Evolutionary conservation across 1,140 invertebrate species (phyloP).

Genomic region (Nasonia vitripennis): DNA sequence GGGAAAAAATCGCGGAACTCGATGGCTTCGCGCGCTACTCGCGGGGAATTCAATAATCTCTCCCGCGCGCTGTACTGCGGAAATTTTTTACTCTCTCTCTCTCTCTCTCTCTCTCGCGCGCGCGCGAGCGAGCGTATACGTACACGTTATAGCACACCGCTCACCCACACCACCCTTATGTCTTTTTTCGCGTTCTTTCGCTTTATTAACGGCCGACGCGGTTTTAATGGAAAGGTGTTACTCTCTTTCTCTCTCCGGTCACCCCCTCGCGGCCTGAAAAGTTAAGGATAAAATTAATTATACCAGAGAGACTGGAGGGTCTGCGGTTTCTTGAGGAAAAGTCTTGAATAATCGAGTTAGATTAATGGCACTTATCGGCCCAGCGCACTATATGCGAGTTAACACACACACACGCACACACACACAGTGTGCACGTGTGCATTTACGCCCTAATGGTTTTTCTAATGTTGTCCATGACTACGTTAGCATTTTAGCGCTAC

Average conservation of each 20-base stretch:
- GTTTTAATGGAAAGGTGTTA: constrained; percentile 39
- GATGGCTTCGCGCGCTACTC: background rate
- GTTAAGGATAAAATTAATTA: constrained; percentile 46
- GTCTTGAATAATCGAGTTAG: constrained; percentile 33
- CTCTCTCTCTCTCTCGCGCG: too few relatives aligned
- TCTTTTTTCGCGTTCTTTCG: constrained; percentile 8
- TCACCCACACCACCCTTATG: background rate
- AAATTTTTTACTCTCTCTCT: constrained; percentile 20
- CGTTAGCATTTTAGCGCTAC: background rate
- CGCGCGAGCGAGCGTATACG: too few relatives aligned
- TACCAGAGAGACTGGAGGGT: background rate
- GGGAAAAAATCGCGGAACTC: constrained; percentile 35
- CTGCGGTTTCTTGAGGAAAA: background rate
- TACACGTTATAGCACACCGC: background rate
- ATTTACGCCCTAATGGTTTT: too few relatives aligned
- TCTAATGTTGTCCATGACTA: background rate
- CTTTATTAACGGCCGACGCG: constrained; percentile 34
- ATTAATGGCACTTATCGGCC: constrained; percentile 20
- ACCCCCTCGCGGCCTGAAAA: background rate
- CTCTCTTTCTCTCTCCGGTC: background rate
- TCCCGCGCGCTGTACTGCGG: background rate
- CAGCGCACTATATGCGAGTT: background rate
- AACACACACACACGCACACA: too few relatives aligned
- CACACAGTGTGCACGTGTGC: too few relatives aligned
- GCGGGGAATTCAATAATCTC: constrained; percentile 45